Base-by-base conservation (phyloP, 1,140 invertebrate genomes). In the Aleiodes sp. region DNA sequence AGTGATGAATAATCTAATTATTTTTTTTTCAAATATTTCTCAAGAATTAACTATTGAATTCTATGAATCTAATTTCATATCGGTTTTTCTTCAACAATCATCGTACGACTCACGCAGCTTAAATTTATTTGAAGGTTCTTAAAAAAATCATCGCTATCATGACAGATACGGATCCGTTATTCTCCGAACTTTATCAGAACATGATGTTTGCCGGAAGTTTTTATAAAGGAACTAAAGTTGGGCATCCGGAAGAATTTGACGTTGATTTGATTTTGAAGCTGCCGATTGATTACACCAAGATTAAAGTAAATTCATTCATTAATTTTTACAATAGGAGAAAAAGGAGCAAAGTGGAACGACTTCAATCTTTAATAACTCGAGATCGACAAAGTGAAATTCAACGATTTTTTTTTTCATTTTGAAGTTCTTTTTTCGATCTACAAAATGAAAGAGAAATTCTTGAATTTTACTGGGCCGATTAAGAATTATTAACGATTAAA, bases 181-280 rank as follows among this genome's bases (percentile, higher is more conserved):
- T 86, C 60, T 43, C 65, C 12, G 64, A 65, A 41, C 8, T 76
- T 1, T 84, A 72, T 62, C 74, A 76, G 16, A 65, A 80, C 72
- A 79, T 84, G 2, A 82, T 85, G 70, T 88, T 82, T 59, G 86
- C 82, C 2, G 88, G 88, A 0, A 89, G 88, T 70, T 88, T 84
- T 21, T 88, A 86, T 65, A 88, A 90, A 70, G 80, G 80, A 4
- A 83, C 88, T 12, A 88, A 86, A 75, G 82, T 88, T 8, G 83
- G 82, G 0, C 82, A 81, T 35, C 82, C 88, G 2, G 83, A 88
- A 70, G 88, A 90, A 73, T 89, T 86, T 72, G 88, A 89, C 77
- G 78, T 90, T 70, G 84, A 88, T 76, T 77, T 89, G 2, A 77
- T 88, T 7, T 80, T 89, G 8, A 76, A 78, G 2, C 68, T 89